Evolutionary conservation across 2,888 invertebrate genomes (phyloP).

Genomic region (Scaptomyza polygonia): DNA sequence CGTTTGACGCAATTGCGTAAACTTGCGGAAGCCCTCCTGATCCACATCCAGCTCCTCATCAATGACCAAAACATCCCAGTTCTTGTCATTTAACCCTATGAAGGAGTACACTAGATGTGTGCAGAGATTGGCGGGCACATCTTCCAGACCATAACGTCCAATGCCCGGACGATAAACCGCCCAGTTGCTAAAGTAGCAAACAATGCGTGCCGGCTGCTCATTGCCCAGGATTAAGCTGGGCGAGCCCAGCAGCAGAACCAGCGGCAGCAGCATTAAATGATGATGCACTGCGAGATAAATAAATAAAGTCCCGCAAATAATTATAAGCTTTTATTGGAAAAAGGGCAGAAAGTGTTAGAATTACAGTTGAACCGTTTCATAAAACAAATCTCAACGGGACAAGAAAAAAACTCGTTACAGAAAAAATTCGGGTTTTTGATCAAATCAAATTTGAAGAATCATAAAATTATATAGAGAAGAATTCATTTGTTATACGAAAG

Average conservation of each 20-base stretch:
- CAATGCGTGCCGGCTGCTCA: constrained; percentile 85
- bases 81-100: constrained; percentile 92
- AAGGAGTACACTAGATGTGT: constrained; percentile 95
- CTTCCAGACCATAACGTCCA: constrained; percentile 92
- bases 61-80: constrained; percentile 91
- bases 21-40: constrained; percentile 91
- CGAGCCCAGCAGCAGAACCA: constrained; percentile 57
- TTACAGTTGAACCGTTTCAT: too few species aligned
- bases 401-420: too few species aligned
- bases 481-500: too few species aligned
- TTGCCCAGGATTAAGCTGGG: constrained; percentile 42
- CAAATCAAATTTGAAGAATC: too few species aligned
- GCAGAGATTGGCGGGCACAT: constrained; percentile 92
- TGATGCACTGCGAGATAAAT: constrained; percentile 39
- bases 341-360: background rate
- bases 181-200: constrained; percentile 86
- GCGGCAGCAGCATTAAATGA: constrained; percentile 8
- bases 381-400: too few species aligned
- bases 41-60: constrained; percentile 92
- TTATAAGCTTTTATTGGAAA: background rate
- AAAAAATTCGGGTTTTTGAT: too few species aligned
- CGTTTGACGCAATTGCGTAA: constrained; percentile 89
- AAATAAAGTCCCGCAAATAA: background rate
- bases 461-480: too few species aligned
- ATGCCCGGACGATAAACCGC: constrained; percentile 93